Base-by-base conservation (phyloP, 2,113 vertebrate species). In the Epinephelus moara region DNA sequence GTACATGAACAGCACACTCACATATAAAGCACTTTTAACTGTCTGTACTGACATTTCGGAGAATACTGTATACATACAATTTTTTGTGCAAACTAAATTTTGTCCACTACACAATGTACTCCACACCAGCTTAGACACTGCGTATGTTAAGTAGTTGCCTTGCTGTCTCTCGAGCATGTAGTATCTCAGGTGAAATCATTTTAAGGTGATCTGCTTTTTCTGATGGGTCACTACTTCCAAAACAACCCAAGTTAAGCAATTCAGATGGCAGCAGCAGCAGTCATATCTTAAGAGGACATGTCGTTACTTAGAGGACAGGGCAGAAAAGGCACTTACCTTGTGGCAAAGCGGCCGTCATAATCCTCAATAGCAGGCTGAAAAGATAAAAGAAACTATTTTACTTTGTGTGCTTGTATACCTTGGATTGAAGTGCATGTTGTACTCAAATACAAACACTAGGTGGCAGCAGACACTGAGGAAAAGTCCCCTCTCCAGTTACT, bases 291-390 rank as follows among this genome's bases (percentile, higher is more conserved):
- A 45, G 42, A 45, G 42, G 33, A 37, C 33, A 37, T 37, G 23
- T 71, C 50, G 70, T 55, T 66, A 78, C 53, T 86, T 17, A 75
- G 37, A 64, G 18, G 27, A 42, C 55, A 70, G 13, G 50, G 47
- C 42, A 82, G 63, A 85, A 79, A 82, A 90, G 50, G 67, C 70
- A 86, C 97, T 97, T 97, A 99, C 98, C 98, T 99, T 96, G 96
- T 97, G 93, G 97, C 95, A 0, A 98, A 96, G 91, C 97, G 96
- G 0, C 96, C 93, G 63, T 98, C 98, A 18, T 99, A 99, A 93
- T 98, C 97, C 67, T 99, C 98, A 50, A 98, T 95, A 21, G 97
- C 97, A 96, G 98, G 95, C 33, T 82, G 94, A 66, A 40, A 78
- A 62, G 57, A 91, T 73, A 84, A 83, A 87, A 75, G 4, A 6